Conservation (phyloP, 1,140 invertebrate genomes). For the Diabrotica virgifera region DNA sequence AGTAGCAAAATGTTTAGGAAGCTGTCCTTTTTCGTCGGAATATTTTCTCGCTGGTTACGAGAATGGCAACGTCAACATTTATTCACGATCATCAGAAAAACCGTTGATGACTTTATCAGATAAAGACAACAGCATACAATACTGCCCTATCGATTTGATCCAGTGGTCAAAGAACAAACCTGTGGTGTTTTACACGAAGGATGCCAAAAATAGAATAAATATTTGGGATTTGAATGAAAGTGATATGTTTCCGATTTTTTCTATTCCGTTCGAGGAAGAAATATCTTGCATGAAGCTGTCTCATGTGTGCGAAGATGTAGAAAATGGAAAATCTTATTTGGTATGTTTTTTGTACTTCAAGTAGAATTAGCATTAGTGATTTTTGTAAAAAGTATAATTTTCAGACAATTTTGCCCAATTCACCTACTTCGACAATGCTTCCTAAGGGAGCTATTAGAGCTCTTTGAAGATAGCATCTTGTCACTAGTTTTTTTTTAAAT, state of each 20-base stretch:
- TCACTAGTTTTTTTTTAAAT: too few relatives aligned
- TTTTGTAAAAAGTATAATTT: too few relatives aligned
- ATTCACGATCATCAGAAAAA: slow-evolving; percentile 32
- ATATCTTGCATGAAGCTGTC: slow-evolving; percentile 40
- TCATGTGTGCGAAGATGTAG: slow-evolving; percentile 22
- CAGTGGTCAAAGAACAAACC: slow-evolving; percentile 45
- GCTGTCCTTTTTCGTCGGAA: slow-evolving; percentile 40
- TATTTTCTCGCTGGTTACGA: slow-evolving; percentile 41
- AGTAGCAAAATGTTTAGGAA: slow-evolving; percentile 35
- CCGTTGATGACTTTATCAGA: slow-evolving; percentile 40
- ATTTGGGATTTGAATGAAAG: slow-evolving; percentile 44
- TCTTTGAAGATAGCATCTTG: too few relatives aligned
- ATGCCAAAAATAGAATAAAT: slow-evolving; percentile 37
- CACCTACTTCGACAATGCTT: too few relatives aligned
- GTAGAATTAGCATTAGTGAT: too few relatives aligned
- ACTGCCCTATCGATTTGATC: slow-evolving; percentile 31
- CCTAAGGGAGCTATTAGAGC: too few relatives aligned
- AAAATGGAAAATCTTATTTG: slow-evolving; percentile 37
- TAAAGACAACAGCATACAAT: slow-evolving; percentile 26
- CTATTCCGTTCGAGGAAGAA: slow-evolving; percentile 37
- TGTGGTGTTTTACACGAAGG: slow-evolving; percentile 43
- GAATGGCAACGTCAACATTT: slow-evolving; percentile 41
- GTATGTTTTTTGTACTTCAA: slow-evolving; percentile 27
- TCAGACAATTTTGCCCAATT: too few relatives aligned
- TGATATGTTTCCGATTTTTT: slow-evolving; percentile 42